Percentiles rank a stretch among this genome's conserved stretches.
Conservation (phyloP, 2,113 vertebrate species). For the Conger conger region DNA sequence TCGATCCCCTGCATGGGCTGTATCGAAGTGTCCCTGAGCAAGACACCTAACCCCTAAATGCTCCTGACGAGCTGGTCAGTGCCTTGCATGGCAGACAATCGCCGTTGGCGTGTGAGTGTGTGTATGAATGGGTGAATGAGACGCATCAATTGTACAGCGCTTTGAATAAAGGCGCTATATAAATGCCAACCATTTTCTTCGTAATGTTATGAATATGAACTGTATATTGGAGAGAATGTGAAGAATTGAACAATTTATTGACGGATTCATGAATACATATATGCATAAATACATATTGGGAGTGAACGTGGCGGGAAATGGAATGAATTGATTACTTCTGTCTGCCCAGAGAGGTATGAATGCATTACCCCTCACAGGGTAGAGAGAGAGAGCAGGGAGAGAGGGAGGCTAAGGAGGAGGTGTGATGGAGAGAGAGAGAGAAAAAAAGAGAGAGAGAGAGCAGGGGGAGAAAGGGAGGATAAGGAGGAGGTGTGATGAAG, state of each 20-base stretch:
- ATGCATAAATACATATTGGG: not conserved
- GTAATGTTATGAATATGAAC: not conserved
- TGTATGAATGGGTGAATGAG: too few relatives aligned
- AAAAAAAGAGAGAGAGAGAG: too few relatives aligned
- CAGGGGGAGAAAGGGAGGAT: slow-evolving; percentile 48
- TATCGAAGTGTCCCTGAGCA: too few relatives aligned
- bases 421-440: slow-evolving; percentile 63
- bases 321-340: not conserved
- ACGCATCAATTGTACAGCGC: too few relatives aligned
- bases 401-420: slow-evolving; percentile 63
- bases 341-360: not conserved
- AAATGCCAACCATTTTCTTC: too few relatives aligned
- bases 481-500: slow-evolving; percentile 69
- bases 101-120: too few relatives aligned
- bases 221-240: not conserved
- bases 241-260: not conserved
- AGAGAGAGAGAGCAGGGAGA: not conserved
- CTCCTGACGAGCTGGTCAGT: too few relatives aligned
- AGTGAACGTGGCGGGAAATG: not conserved
- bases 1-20: too few relatives aligned
- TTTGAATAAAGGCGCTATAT: too few relatives aligned
- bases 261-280: not conserved
- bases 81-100: too few relatives aligned
- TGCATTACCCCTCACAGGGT: slow-evolving; percentile 2
- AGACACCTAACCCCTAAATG: too few relatives aligned